A percentile compares a stretch with the other conserved stretches of the same genome.
These are phyloP conservation scores for Bradypodion ventrale DNA, from an alignment of 2,797 vertebrate species.

Conservation along the genomic window DNA sequence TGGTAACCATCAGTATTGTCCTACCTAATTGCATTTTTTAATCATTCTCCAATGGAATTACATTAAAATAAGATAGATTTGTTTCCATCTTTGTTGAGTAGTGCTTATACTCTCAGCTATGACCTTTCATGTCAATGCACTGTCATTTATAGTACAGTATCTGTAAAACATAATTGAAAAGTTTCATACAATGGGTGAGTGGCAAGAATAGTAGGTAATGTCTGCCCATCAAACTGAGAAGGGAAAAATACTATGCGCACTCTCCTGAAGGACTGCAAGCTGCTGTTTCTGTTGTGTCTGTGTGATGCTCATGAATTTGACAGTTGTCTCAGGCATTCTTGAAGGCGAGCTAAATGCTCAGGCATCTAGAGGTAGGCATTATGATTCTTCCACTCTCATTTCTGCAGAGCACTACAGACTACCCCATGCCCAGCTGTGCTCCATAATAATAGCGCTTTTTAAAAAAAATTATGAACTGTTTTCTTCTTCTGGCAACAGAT, in stretches of 20 bases:
- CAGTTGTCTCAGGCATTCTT: not conserved
- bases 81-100: not conserved
- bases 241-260: not conserved
- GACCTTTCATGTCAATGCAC: not conserved
- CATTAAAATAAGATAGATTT: conserved; percentile 4
- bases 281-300: not conserved
- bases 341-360: not conserved
- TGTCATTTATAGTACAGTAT: conserved; percentile 26
- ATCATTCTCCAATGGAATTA: conserved; percentile 15
- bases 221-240: not conserved
- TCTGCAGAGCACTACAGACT: not conserved
- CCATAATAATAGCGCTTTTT: too few species aligned
- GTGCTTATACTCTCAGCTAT: conserved; percentile 36
- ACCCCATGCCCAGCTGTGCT: not conserved
- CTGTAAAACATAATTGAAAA: conserved; percentile 16
- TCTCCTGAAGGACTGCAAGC: conserved; percentile 8
- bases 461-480: too few species aligned
- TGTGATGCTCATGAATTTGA: not conserved
- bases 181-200: not conserved
- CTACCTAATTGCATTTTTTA: not conserved
- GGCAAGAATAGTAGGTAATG: conserved; percentile 14
- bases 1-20: conserved; percentile 28
- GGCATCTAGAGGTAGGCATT: not conserved
- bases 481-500: too few species aligned
- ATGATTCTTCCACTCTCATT: not conserved